Percentiles rank a stretch among this genome's conserved stretches.
Evolutionary conservation across 2,113 vertebrate genomes (phyloP).

Genomic region (Martes martes): DNA sequence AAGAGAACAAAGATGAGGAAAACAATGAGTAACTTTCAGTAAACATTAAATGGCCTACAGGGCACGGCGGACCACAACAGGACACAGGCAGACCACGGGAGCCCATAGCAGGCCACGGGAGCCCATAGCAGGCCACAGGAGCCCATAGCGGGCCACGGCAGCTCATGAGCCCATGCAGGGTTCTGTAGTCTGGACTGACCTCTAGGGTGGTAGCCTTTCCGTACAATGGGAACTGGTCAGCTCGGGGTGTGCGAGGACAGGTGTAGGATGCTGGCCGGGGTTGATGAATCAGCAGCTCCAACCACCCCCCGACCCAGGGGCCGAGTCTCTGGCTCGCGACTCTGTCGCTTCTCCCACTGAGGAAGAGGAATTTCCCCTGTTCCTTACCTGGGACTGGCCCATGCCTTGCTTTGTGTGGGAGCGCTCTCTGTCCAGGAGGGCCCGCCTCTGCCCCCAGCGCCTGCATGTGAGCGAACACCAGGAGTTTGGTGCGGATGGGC

Average conservation of each 20-base stretch:
- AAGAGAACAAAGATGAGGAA: neutral
- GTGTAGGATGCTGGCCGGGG: rapidly evolving
- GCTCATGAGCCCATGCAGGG: no score
- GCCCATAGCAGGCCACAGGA: no score
- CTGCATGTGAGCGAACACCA: no score
- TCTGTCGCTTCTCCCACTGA: neutral
- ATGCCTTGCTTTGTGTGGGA: neutral
- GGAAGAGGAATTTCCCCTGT: neutral
- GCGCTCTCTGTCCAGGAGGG: rapidly evolving
- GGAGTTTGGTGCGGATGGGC: neutral
- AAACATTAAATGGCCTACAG: rapidly evolving
- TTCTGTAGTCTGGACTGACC: no score
- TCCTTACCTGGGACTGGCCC: neutral
- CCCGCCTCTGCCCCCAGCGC: neutral
- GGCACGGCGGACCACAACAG: neutral
- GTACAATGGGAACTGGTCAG: neutral
- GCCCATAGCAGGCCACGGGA: no score
- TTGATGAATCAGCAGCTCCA: neutral
- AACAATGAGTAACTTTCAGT: no score
- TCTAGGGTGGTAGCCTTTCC: neutral
- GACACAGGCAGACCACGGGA: no score
- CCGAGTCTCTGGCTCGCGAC: rapidly evolving
- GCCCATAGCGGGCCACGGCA: no score
- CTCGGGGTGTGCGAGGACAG: rapidly evolving
- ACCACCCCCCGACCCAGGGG: rapidly evolving